Evolutionary conservation across 1,140 invertebrate species (phyloP), one percentile per base, ranked within the genome.

Genomic region (Oppia nitens): DNA sequence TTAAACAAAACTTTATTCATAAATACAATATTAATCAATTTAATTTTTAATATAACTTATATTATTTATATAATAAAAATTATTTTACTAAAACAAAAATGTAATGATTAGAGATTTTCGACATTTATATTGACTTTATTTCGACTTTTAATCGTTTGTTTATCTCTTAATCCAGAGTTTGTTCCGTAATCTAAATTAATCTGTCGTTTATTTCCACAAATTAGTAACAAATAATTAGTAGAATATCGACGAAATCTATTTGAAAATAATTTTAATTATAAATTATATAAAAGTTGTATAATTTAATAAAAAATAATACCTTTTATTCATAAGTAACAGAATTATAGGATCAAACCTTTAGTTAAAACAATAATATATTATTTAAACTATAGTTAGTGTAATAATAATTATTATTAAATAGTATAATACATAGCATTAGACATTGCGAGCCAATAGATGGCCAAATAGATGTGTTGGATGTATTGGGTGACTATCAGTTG

Each of bases 381-480:
- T n/a, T n/a, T n/a, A n/a, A n/a, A n/a, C n/a, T n/a, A n/a, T n/a
- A n/a, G n/a, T n/a, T n/a, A n/a, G n/a, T n/a, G n/a, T n/a, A n/a
- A n/a, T n/a, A n/a, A n/a, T n/a, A n/a, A n/a, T n/a, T n/a, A n/a
- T n/a, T n/a, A n/a, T n/a, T n/a, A n/a, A n/a, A n/a, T n/a, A n/a
- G n/a, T n/a, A n/a, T n/a, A n/a, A n/a, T n/a, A n/a, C 84, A 90
- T 88, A 63, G 86, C 87, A 71, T 90, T 92, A 70, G 85, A 88
- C 88, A 93, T 93, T 1, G 89, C 88, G 23, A 93, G 75, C 84
- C 87, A 92, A 69, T 92, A 93, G 64, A 91, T 88, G 53, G 78
- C 81, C 61, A 93, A 73, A 70, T 86, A 93, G n/a, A 90, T 76
- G 70, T 93, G 87, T 71, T 93, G 89, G 61, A 90, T 57, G 21